A percentile compares a stretch with the other conserved stretches of the same genome.
These are phyloP conservation scores for Thunnus maccoyii DNA, from an alignment of 2,113 vertebrate species.

Conservation along the genomic window DNA sequence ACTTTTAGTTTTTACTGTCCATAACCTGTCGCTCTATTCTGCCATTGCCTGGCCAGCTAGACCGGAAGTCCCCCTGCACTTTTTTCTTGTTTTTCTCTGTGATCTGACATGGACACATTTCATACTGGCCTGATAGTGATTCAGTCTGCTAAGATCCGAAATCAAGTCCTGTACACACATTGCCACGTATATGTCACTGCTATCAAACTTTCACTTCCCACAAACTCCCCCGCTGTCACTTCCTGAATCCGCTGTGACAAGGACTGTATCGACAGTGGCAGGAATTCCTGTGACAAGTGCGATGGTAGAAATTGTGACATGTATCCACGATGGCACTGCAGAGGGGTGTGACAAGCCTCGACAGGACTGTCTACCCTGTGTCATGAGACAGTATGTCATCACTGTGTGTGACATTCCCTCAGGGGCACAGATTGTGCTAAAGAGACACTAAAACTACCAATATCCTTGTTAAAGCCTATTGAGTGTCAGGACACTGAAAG, in stretches of 20 bases:
- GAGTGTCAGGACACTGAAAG: slow-evolving; percentile 6
- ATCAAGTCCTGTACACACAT: background rate
- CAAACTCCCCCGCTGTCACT: slow-evolving; percentile 14
- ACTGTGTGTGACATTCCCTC: slow-evolving; percentile 41
- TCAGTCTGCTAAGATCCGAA: background rate
- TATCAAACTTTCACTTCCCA: slow-evolving; percentile 12
- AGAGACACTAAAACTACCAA: slow-evolving; percentile 36
- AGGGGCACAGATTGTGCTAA: slow-evolving; percentile 27
- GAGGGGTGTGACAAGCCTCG: slow-evolving; percentile 34
- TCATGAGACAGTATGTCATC: slow-evolving; percentile 52
- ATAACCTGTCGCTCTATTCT: no score
- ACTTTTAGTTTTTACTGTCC: no score
- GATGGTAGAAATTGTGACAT: slow-evolving; percentile 49
- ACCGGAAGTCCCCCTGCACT: no score
- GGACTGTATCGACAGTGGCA: slow-evolving; percentile 14
- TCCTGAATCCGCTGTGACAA: slow-evolving; percentile 7
- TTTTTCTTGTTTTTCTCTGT: background rate
- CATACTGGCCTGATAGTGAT: background rate
- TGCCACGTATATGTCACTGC: background rate
- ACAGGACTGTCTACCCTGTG: slow-evolving; percentile 40
- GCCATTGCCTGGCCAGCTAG: no score
- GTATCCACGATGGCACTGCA: slow-evolving; percentile 28
- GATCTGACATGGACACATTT: background rate
- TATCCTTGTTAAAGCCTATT: slow-evolving; percentile 28
- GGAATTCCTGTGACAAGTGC: slow-evolving; percentile 37